phyloP scores from a whole-genome alignment of 64 coral and sea anemone genomes.

The Montipora efflorescens region DNA sequence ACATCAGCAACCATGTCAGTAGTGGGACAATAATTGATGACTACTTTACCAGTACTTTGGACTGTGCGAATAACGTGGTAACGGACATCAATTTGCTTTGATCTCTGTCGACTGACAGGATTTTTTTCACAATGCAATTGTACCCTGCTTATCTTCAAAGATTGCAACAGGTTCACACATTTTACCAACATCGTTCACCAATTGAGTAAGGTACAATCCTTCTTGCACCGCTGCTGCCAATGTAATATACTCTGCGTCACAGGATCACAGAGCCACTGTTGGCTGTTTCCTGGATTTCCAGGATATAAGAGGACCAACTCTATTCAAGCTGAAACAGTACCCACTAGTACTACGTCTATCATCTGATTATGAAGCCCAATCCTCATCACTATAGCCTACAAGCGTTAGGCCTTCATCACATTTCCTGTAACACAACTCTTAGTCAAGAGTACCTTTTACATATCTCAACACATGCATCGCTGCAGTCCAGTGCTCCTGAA shows the following conservation, averaged over 20 bases:
- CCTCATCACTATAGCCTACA: conserved; percentile 33
- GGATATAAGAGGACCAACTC: conserved; percentile 38
- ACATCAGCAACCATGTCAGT: conserved; percentile 29
- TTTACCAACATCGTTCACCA: conserved; percentile 6
- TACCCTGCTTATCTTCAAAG: conserved; percentile 43
- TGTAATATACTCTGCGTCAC: no score
- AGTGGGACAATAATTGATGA: conserved; percentile 29
- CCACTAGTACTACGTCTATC: conserved; percentile 42
- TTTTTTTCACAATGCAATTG: conserved; percentile 50
- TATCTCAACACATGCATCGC: no score
- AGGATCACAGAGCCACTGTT: conserved; percentile 22
- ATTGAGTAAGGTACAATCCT: conserved; percentile 16
- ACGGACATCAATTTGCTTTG: conserved; percentile 42
- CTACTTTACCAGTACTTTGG: not conserved
- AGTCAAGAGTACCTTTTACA: no score
- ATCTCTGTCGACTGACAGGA: conserved; percentile 33
- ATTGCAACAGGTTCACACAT: not conserved
- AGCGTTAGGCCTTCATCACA: conserved; percentile 20
- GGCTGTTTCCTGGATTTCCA: conserved; percentile 61
- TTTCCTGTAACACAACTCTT: conserved; percentile 5
- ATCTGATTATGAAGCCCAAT: conserved; percentile 45
- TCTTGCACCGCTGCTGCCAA: no score
- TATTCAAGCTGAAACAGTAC: conserved; percentile 44
- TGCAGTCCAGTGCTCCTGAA: no score
- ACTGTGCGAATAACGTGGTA: not conserved